Conservation (phyloP, 2,113 vertebrate species). For the Oceanites oceanicus region DNA sequence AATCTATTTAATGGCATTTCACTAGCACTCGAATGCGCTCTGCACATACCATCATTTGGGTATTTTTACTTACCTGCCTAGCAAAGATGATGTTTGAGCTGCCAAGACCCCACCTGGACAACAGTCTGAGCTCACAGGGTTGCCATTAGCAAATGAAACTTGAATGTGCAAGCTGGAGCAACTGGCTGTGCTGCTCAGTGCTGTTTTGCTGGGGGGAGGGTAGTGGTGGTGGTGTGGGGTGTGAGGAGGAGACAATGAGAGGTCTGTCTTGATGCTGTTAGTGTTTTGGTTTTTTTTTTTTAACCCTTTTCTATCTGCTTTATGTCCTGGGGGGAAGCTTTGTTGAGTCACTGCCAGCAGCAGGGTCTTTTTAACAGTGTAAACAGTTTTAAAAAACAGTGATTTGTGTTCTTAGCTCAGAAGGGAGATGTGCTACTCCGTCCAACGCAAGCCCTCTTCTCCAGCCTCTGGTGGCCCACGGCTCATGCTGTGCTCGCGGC, state of each 20-base stretch:
- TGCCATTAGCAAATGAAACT: not conserved
- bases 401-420: not conserved
- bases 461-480: fast-evolving
- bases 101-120: not conserved
- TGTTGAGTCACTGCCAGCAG: not conserved
- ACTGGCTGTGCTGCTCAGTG: not conserved
- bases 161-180: not conserved
- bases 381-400: not conserved
- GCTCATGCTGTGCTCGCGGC: fast-evolving
- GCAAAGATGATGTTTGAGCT: not conserved
- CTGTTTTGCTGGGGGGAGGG: not conserved
- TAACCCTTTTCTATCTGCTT: not conserved
- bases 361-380: not conserved
- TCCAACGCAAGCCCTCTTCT: not conserved
- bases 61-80: not conserved
- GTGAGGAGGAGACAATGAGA: not conserved
- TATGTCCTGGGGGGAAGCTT: not conserved
- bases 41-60: not conserved
- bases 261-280: not conserved
- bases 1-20: not conserved
- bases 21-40: not conserved
- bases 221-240: not conserved
- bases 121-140: not conserved
- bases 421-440: not conserved
- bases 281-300: not conserved